Conservation (phyloP, 2,113 vertebrate genomes). For the Leucopsar rothschildi region DNA sequence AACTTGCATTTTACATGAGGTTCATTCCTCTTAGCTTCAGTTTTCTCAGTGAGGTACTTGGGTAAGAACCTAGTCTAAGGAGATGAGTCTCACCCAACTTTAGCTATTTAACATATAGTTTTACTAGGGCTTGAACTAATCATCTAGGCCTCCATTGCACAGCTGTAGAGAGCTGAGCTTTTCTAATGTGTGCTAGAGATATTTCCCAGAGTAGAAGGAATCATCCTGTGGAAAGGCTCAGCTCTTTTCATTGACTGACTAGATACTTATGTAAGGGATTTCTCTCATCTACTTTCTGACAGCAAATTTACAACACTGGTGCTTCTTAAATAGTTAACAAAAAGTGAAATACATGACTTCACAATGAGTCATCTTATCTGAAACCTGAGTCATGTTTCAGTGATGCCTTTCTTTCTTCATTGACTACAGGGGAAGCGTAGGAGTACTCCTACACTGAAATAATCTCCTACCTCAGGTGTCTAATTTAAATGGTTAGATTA, state of each 20-base stretch:
- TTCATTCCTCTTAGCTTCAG: not conserved
- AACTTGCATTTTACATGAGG: fast-evolving
- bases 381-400: conserved; percentile 49
- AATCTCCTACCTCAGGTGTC: conserved; percentile 22
- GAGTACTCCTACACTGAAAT: conserved; percentile 12
- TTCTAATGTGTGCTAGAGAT: not conserved
- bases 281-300: not conserved
- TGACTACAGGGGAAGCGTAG: conserved; percentile 38
- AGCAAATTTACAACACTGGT: not conserved
- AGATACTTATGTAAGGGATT: not conserved
- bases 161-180: not conserved
- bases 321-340: conserved; percentile 45
- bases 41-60: not conserved
- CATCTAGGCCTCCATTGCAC: not conserved
- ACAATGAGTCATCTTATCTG: conserved; percentile 17
- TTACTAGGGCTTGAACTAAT: not conserved
- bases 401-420: conserved; percentile 31
- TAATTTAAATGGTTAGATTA: conserved; percentile 12
- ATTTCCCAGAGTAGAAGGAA: not conserved
- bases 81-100: not conserved
- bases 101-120: not conserved
- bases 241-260: not conserved
- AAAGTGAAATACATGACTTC: not conserved
- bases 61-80: not conserved
- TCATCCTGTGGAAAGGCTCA: not conserved